These are phyloP conservation scores for Burhinus bistriatus DNA, from an alignment of 2,113 vertebrate species.

Conservation along the genomic window DNA sequence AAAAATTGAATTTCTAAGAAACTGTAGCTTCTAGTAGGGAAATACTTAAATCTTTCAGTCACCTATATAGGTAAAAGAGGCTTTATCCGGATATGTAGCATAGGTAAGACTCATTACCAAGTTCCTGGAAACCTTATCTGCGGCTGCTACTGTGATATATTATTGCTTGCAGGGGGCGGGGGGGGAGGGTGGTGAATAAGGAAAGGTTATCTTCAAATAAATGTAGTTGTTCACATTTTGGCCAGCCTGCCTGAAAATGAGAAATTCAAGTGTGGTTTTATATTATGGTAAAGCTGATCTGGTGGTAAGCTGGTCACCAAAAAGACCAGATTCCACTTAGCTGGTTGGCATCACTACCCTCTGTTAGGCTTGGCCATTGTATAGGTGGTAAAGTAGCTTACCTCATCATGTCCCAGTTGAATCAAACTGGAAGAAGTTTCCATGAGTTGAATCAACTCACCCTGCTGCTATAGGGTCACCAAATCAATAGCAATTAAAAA, in stretches of 20 bases:
- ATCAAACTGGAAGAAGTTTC: not conserved
- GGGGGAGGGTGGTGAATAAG: too few relatives aligned
- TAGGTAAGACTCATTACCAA: not conserved
- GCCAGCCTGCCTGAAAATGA: not conserved
- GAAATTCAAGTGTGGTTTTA: not conserved
- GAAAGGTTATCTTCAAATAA: not conserved
- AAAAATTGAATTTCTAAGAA: not conserved
- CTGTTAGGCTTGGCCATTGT: not conserved
- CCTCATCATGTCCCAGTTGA: not conserved
- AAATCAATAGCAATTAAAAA: not conserved
- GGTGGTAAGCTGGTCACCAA: not conserved
- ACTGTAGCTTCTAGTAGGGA: not conserved
- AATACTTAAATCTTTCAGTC: not conserved
- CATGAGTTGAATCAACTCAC: not conserved
- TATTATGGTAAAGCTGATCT: not conserved
- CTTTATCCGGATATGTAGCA: not conserved
- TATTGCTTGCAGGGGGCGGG: not conserved
- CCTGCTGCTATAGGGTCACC: not conserved
- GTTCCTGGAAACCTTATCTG: not conserved
- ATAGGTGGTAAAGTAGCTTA: not conserved
- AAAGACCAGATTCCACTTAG: not conserved
- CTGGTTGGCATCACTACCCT: not conserved
- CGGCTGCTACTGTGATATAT: not conserved
- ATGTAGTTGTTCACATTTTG: not conserved
- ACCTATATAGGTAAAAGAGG: not conserved